phyloP scores from a whole-genome alignment of 92 coral and sea anemone genomes.

The Epizoanthus illoricatus region DNA sequence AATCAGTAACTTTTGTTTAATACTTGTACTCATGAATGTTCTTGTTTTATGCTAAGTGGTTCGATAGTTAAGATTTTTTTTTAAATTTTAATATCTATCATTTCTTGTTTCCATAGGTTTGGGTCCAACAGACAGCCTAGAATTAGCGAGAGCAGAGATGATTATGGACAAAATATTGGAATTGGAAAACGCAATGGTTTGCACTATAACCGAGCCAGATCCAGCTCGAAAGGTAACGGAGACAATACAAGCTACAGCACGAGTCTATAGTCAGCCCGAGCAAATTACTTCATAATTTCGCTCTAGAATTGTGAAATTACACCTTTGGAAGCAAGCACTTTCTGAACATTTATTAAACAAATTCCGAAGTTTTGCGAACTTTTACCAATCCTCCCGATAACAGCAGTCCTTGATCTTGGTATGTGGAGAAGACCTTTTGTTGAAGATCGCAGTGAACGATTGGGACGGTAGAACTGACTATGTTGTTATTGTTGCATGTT shows the following conservation, averaged over 20 bases:
- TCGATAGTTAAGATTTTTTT: neutral
- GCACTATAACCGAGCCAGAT: neutral
- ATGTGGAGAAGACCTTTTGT: no score
- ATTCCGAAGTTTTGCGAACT: no score
- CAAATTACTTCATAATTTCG: neutral
- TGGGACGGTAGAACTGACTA: no score
- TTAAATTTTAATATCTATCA: neutral
- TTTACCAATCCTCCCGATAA: no score
- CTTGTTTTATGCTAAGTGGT: neutral
- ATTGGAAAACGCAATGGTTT: slow-evolving; percentile 13
- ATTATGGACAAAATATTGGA: slow-evolving; percentile 27
- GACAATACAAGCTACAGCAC: no score
- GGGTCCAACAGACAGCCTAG: slow-evolving; percentile 12
- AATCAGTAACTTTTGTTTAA: no score
- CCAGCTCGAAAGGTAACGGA: slow-evolving; percentile 3
- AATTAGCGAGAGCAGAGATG: slow-evolving; percentile 12
- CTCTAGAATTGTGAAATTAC: no score
- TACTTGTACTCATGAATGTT: neutral
- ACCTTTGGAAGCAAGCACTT: no score
- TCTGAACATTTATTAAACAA: no score
- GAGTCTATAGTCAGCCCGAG: neutral
- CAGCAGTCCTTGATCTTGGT: no score
- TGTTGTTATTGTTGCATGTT: no score
- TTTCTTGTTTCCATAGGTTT: slow-evolving; percentile 1
- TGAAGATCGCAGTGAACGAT: no score